A percentile compares a stretch with the other conserved stretches of the same genome.
These are phyloP conservation scores for Theocolax elegans DNA, from an alignment of 1,140 invertebrate genomes.

Conservation along the genomic window DNA sequence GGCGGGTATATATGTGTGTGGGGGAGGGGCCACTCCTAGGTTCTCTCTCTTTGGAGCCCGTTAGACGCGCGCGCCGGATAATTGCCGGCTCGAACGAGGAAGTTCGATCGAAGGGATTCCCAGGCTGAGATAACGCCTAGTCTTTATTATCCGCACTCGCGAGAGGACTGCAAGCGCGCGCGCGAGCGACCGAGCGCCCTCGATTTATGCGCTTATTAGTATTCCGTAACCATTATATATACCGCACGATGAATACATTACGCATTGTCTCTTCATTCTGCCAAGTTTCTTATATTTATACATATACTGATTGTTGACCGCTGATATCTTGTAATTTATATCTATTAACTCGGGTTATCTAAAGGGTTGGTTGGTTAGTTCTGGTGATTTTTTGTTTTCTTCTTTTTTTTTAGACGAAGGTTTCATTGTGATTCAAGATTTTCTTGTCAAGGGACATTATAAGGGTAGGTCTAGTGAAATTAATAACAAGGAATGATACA, in stretches of 20 bases:
- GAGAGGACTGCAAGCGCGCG: no score
- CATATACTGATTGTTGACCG: no score
- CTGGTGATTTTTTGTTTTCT: constrained; percentile 8
- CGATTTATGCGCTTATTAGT: constrained; percentile 40
- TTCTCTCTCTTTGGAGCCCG: background rate
- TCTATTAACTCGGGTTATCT: constrained; percentile 17
- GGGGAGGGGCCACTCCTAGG: constrained; percentile 18
- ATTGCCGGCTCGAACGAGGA: constrained; percentile 34
- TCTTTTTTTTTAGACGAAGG: no score
- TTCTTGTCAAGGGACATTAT: no score
- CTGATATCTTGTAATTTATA: constrained; percentile 29
- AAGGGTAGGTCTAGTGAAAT: no score
- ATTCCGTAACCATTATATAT: constrained; percentile 32
- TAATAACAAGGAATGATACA: no score
- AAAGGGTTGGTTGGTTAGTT: no score
- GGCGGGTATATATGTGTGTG: background rate
- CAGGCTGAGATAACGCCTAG: background rate
- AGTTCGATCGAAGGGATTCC: constrained; percentile 31
- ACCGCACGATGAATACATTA: constrained; percentile 35
- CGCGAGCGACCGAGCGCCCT: background rate
- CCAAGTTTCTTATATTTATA: no score
- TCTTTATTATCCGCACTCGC: constrained; percentile 26
- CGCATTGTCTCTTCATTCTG: constrained; percentile 33
- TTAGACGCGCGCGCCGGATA: constrained; percentile 23
- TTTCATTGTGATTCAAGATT: no score